Conservation (phyloP, 2,888 invertebrate species). For the Lasioglossum vierecki region DNA sequence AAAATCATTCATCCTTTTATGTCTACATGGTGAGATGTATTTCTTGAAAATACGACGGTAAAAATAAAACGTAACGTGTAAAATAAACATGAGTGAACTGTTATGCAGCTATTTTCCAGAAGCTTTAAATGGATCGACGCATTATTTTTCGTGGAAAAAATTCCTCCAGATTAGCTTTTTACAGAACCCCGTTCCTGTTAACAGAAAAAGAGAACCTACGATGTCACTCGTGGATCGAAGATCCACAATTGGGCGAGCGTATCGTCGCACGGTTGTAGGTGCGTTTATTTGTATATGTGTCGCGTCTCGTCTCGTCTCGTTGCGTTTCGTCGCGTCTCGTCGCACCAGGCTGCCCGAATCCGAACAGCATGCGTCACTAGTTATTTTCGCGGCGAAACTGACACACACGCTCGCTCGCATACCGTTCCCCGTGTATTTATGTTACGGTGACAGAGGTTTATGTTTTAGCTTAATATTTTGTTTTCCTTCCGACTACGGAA, state of each 20-base stretch:
- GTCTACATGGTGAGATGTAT: no score
- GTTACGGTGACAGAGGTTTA: constrained; percentile 62
- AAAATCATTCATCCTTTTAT: no score
- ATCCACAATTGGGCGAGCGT: constrained; percentile 10
- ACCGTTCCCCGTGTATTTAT: constrained; percentile 52
- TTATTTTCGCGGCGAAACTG: constrained; percentile 76
- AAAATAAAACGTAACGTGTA: no score
- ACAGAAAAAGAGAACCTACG: background rate
- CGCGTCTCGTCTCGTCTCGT: background rate
- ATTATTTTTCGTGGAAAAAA: no score
- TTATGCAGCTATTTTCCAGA: no score
- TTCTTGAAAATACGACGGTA: no score
- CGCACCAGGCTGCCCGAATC: constrained; percentile 67
- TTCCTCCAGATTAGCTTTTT: no score
- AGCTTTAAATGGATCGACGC: no score
- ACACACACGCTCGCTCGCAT: constrained; percentile 48
- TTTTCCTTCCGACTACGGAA: constrained; percentile 47
- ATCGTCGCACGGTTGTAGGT: constrained; percentile 60
- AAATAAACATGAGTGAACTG: no score
- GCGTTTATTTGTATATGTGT: constrained; percentile 71
- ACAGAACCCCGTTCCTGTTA: no score
- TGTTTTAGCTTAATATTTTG: constrained; percentile 52
- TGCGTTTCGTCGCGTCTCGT: constrained; percentile 58
- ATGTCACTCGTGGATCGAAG: background rate
- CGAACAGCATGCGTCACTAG: constrained; percentile 79